These are phyloP conservation scores for Protodeltote pygarga DNA, from an alignment of 2,888 invertebrate genomes.

Conservation along the genomic window DNA sequence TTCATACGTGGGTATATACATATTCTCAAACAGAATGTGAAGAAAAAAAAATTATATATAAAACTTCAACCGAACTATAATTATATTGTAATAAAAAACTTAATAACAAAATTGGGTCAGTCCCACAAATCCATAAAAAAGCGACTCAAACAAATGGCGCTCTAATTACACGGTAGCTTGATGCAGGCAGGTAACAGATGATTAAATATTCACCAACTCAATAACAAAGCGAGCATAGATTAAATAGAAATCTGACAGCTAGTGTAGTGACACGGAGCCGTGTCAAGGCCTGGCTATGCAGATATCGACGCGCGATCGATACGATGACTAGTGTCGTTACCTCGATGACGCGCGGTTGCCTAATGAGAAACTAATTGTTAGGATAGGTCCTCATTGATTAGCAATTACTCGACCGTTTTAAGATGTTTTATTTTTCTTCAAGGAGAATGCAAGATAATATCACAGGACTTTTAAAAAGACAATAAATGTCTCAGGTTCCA, in stretches of 20 bases:
- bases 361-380: slow-evolving; percentile 15
- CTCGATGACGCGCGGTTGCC: slow-evolving; percentile 49
- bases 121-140: slow-evolving; percentile 10
- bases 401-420: no score
- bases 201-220: slow-evolving; percentile 42
- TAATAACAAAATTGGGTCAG: slow-evolving; percentile 18
- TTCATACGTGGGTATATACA: no score
- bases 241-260: slow-evolving; percentile 51
- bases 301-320: slow-evolving; percentile 71
- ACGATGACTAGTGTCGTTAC: slow-evolving; percentile 57
- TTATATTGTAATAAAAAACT: no score
- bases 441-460: no score
- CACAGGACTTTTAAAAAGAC: no score
- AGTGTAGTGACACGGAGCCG: slow-evolving; percentile 47
- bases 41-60: no score
- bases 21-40: no score
- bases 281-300: slow-evolving; percentile 80
- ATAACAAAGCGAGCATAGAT: slow-evolving; percentile 42
- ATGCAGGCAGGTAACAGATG: slow-evolving; percentile 30
- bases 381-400: no score
- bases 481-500: no score
- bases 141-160: slow-evolving; percentile 17
- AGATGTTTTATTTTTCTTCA: no score
- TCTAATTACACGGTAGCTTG: slow-evolving; percentile 22
- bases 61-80: no score